Base-by-base conservation (phyloP, 2,113 vertebrate species). In the Indri indri region DNA sequence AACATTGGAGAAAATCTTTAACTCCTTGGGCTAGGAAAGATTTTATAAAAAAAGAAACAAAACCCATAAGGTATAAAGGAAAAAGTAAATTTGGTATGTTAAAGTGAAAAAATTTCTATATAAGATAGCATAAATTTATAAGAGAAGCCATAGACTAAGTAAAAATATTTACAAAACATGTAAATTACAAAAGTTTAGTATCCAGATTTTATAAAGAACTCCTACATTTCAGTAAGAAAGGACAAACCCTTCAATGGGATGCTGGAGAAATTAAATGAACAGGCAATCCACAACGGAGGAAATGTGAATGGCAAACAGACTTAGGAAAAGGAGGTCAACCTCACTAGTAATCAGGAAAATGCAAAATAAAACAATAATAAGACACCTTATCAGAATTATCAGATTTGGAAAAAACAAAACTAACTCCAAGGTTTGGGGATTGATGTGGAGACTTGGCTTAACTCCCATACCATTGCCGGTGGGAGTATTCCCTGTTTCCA, bases 311-410 rank as follows among this genome's bases (percentile, higher is more conserved):
- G 37, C 47, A 34, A 80, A 34, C 30, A 45, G 47, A 34, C 40
- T 73, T 13, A 87, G 74, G 30, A 45, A 76, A 83, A 91, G 8
- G 76, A 77, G n/a, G 32, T 84, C 65, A 79, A 34, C 6, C 23
- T 63, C 34, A 61, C 9, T 54, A 54, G 32, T 37, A 40, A 63
- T 80, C 34, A 77, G n/a, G 76, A 32, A 93, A 90, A 61, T 77
- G 47, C 42, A 65, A 93, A 93, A 76, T 65, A 92, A 79, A 92
- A 59, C 27, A 70, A 57, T 40, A 50, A 20, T 57, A 47, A 17
- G 27, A 30, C 40, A 63, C 10, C 23, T 66, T 84, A n/a, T 37
- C 42, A 70, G 37, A 65, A 17, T 71, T 47, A 52, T 68, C 47
- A 74, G 7, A 61, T 22, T 71, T 25, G 47, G 57, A 84, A 95